These are phyloP conservation scores for Callaeas wilsoni DNA, from an alignment of 2,113 vertebrate species.

Conservation along the genomic window DNA sequence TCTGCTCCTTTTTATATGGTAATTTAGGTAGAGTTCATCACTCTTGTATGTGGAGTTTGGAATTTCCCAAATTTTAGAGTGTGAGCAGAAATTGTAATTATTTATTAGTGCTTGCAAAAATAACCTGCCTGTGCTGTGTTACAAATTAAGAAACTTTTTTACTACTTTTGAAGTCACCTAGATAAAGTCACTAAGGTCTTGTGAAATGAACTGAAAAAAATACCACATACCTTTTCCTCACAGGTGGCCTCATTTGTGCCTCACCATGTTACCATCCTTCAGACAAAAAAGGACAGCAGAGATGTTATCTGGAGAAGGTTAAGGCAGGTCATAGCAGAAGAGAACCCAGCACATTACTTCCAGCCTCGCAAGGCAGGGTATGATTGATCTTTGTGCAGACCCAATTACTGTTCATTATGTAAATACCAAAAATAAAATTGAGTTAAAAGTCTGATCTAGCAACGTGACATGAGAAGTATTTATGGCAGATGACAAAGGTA, in stretches of 20 bases:
- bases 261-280: background rate
- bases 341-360: background rate
- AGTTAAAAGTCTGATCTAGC: background rate
- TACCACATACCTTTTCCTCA: background rate
- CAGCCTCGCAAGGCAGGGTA: background rate
- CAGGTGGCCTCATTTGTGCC: background rate
- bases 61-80: background rate
- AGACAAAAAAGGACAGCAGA: background rate
- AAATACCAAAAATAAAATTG: background rate
- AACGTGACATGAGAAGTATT: background rate
- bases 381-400: background rate
- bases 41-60: background rate
- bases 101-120: background rate
- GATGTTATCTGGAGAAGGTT: background rate
- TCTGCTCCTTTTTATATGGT: background rate
- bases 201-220: background rate
- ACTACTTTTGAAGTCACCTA: background rate
- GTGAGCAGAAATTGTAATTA: background rate
- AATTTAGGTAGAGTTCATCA: background rate
- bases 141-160: background rate
- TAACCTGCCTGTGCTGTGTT: background rate
- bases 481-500: background rate
- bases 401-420: background rate
- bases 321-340: background rate
- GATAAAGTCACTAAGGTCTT: background rate